Evolutionary conservation across 2,888 invertebrate genomes (phyloP).

Genomic region (Helicoverpa assulta): DNA sequence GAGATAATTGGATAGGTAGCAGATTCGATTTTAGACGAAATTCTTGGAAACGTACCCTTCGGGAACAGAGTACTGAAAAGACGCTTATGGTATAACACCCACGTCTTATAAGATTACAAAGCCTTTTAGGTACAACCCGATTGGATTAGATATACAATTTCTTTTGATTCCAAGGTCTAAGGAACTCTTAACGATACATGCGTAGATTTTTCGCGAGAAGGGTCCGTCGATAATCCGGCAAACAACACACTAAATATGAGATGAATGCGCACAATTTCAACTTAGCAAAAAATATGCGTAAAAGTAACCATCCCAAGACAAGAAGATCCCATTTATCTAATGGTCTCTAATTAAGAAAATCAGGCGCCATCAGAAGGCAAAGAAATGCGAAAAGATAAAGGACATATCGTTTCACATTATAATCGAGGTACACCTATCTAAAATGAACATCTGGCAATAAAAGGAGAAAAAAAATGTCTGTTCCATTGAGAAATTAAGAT

Average conservation of each 20-base stretch:
- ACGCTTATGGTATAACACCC: constrained; percentile 12
- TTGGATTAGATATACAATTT: constrained; percentile 37
- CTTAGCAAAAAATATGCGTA: neutral
- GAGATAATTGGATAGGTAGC: constrained; percentile 4
- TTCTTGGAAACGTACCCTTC: neutral
- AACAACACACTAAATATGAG: no score
- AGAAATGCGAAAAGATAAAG: constrained; percentile 8
- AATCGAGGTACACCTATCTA: constrained; percentile 38
- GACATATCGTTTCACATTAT: constrained; percentile 5
- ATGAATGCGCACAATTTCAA: neutral
- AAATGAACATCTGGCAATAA: constrained; percentile 42
- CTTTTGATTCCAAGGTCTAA: constrained; percentile 22
- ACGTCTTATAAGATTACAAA: constrained; percentile 34
- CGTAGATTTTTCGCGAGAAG: constrained; percentile 10
- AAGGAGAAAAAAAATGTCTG: constrained; percentile 21
- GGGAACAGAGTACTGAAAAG: constrained; percentile 12
- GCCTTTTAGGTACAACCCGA: constrained; percentile 22
- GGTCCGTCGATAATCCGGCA: no score
- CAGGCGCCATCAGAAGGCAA: neutral
- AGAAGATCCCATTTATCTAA: neutral
- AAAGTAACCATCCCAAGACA: neutral
- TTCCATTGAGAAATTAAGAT: constrained; percentile 58
- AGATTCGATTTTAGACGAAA: constrained; percentile 13
- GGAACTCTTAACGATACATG: constrained; percentile 3
- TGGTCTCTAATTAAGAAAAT: neutral